Percentiles rank a stretch among this genome's conserved stretches.
Evolutionary conservation across 2,113 vertebrate genomes (phyloP).

Genomic region (Tauraco erythrolophus): DNA sequence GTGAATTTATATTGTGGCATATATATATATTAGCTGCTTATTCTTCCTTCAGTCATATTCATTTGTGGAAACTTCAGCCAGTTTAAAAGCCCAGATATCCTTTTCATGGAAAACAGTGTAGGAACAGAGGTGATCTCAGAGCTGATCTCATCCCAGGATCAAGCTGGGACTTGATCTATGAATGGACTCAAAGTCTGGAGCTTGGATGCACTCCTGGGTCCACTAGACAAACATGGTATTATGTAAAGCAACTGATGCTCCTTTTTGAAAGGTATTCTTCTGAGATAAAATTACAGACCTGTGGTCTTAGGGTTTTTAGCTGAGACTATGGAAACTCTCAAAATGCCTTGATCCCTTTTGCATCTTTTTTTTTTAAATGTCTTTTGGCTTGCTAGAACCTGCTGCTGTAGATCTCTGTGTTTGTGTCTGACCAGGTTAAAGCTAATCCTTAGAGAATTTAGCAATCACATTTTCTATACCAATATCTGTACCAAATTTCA

Average conservation of each 20-base stretch:
- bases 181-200: background rate
- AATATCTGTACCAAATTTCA: background rate
- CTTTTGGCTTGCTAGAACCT: background rate
- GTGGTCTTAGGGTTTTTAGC: background rate
- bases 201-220: background rate
- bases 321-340: background rate
- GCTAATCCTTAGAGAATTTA: background rate
- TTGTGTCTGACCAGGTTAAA: background rate
- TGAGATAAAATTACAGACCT: background rate
- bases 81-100: background rate
- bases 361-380: fast-evolving
- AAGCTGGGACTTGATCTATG: background rate
- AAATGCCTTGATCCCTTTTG: background rate
- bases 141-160: background rate
- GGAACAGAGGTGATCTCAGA: background rate
- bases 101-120: background rate
- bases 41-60: background rate
- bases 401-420: background rate
- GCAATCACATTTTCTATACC: background rate
- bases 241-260: background rate
- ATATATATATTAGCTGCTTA: background rate
- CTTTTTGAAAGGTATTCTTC: background rate
- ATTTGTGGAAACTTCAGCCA: background rate
- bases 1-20: background rate
- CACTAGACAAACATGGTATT: background rate